Evolutionary conservation across 2,113 vertebrate species (phyloP), one percentile per base, ranked within the genome.

Genomic region (Propithecus coquereli): DNA sequence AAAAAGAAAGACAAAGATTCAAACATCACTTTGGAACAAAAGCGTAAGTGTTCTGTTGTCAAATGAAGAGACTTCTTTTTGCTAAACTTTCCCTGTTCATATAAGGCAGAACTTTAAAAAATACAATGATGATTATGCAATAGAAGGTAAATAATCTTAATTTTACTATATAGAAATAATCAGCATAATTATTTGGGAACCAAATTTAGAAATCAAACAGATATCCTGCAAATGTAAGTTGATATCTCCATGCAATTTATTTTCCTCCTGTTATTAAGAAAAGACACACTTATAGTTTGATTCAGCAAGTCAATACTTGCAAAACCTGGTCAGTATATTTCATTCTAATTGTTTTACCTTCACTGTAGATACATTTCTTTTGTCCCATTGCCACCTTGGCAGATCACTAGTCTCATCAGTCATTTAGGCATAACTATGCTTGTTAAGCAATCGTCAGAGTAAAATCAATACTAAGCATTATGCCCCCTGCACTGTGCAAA

Each of bases 361-460:
- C 92, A 45, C 3, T 81, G 14, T 45, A 80, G 74, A 81, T 71
- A n/a, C 57, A 77, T 85, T 81, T 95, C 54, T 96, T 91, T 91
- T 93, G 65, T 91, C 65, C 25, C 87, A 45, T 50, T 90, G 90
- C 94, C 83, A 96, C 80, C 93, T 96, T 96, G 95, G 87, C 92
- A 90, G 85, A 90, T 90, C 87, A 87, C 65, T 90, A 18, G 27
- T 94, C 82, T 95, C 97, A 97, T 97, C 94, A 43, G 32, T 97
- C 94, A 97, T 87, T 90, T 90, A 87, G 89, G n/a, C 80, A 96
- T 95, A 96, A 97, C 94, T 77, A 18, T 95, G 93, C 94, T 96
- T 93, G 45, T 97, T 94, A 95, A 97, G 93, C 80, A 94, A 81
- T 80, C 89, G 93, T 96, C 91, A 91, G 73, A 91, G 20, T 66